phyloP scores from a whole-genome alignment of 2,113 vertebrate species.

The Microtus ochrogaster region DNA sequence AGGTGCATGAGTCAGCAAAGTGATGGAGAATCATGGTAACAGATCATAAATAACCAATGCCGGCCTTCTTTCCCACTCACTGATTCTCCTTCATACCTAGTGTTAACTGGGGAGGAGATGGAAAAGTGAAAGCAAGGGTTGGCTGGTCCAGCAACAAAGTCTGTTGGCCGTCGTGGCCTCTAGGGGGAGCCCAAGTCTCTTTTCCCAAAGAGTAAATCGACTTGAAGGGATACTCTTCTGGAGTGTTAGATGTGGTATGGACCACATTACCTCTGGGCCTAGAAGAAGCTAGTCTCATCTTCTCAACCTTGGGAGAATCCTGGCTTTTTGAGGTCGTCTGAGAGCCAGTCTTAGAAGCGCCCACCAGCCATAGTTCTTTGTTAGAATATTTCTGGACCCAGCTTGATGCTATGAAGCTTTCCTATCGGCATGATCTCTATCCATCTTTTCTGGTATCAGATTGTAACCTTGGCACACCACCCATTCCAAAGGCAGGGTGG shows the following conservation, averaged over 20 bases:
- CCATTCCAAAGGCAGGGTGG: too few relatives aligned
- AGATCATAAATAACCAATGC: fast-evolving
- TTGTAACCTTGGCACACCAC: not conserved
- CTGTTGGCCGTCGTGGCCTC: not conserved
- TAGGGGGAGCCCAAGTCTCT: constrained; percentile 52
- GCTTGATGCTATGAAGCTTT: not conserved
- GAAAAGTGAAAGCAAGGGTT: not conserved
- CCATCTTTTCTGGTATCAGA: not conserved
- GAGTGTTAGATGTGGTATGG: not conserved
- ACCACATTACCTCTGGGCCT: too few relatives aligned
- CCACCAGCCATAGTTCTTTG: fast-evolving
- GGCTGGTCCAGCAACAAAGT: not conserved
- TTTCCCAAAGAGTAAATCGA: not conserved
- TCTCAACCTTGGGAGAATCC: not conserved
- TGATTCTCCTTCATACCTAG: not conserved
- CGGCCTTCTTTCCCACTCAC: too few relatives aligned
- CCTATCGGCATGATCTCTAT: not conserved
- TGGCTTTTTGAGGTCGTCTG: not conserved
- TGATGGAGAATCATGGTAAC: not conserved
- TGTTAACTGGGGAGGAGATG: not conserved
- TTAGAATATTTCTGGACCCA: not conserved
- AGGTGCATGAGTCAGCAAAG: not conserved
- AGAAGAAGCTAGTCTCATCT: fast-evolving
- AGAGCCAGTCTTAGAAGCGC: not conserved
- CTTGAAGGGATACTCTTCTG: not conserved